Evolutionary conservation across 2,797 vertebrate species (phyloP), one percentile per base, ranked within the genome.

Genomic region (Mus spretus): DNA sequence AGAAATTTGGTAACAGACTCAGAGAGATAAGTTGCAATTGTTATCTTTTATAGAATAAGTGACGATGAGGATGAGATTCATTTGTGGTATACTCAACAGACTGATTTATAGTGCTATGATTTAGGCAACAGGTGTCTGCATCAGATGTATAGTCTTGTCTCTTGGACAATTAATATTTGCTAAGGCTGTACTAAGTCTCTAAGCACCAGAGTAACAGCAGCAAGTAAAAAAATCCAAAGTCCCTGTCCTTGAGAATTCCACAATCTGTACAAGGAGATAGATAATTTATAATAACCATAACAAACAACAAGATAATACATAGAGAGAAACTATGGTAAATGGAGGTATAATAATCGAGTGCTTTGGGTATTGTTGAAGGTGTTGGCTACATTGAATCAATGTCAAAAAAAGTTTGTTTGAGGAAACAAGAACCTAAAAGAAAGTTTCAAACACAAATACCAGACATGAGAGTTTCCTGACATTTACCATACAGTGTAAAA

Each of bases 121-220:
- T 81, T 87, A 88, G 26, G 13, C 40, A 88, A 75, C 40, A 57
- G 85, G 1, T 47, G 86, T 93, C 88, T 20, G 61, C 75, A 72
- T 79, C 34, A 84, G 31, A 47, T 47, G 80, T 87, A 22, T 61
- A 24, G 31, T 26, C 79, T 80, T 70, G 80, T 92, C 93, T 59
- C 34, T 94, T 40, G 14, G 75, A 83, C 84, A 92, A 59, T 44
- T 88, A 88, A 61, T 95, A 84, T 74, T 74, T 86, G 63, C 40
- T 77, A 34, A 92, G n/a, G 37, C 82, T 83, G 37, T 80, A 53
- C 40, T 88, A 50, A 55, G n/a, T 82, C 82, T 92, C 31, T 55
- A 79, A 90, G 20, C 17, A 87, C 12, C 65, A 81, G 84, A 93
- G 37, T 75, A 96, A 93, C 4, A 96, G 50, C 50, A 94, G 31